Evolutionary conservation across 2,797 vertebrate species (phyloP).

Genomic region (Muscicapa comitata): DNA sequence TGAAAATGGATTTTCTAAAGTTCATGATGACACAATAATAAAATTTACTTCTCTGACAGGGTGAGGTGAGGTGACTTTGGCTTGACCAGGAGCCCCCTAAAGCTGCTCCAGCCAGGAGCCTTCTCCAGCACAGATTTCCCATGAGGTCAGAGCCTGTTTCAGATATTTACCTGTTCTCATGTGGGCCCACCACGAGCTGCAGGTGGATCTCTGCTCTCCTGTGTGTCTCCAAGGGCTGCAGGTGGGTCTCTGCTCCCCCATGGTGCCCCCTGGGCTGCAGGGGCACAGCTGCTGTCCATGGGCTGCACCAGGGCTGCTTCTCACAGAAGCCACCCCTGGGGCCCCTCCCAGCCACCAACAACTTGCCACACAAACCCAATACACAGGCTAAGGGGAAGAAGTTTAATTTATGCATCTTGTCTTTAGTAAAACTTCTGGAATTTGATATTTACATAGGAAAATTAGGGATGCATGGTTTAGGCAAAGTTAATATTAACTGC

Average conservation of each 20-base stretch:
- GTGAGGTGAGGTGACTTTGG: neutral
- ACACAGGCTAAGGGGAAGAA: neutral
- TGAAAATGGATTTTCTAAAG: neutral
- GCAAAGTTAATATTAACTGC: neutral
- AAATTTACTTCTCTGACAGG: neutral
- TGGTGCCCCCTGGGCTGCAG: neutral
- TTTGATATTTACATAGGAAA: neutral
- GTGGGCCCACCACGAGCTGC: neutral
- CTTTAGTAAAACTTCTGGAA: neutral
- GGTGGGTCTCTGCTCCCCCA: neutral
- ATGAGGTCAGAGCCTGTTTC: neutral
- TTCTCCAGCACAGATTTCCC: neutral
- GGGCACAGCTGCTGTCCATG: neutral
- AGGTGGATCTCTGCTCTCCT: neutral
- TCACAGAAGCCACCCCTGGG: neutral
- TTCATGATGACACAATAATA: neutral
- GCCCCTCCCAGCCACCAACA: neutral
- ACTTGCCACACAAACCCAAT: neutral
- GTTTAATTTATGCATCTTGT: neutral
- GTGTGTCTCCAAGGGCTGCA: neutral
- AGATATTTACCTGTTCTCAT: no score
- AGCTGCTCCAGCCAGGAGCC: neutral
- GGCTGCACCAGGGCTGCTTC: neutral
- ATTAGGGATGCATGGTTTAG: neutral
- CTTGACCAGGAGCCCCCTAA: neutral